phyloP scores from a whole-genome alignment of 2,888 invertebrate genomes.

The Drosophila yooni region DNA sequence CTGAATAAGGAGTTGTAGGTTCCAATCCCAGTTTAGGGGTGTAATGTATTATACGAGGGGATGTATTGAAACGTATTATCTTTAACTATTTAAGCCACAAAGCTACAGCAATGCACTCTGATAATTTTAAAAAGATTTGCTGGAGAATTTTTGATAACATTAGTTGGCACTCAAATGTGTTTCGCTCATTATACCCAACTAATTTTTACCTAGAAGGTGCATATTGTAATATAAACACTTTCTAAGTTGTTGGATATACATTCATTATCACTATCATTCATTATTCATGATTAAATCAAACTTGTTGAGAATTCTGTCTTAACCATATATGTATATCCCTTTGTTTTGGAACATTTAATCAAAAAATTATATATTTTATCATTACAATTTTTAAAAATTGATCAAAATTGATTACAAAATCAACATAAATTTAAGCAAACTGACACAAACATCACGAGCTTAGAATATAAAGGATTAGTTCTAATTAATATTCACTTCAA shows the following conservation, averaged over 20 bases:
- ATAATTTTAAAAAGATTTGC: background rate
- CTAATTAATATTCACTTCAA: constrained; percentile 12
- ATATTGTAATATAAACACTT: background rate
- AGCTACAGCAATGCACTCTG: background rate
- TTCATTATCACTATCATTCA: background rate
- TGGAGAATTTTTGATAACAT: background rate
- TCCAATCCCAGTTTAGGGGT: background rate
- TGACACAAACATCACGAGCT: background rate
- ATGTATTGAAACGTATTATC: background rate
- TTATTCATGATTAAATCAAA: background rate
- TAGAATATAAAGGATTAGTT: constrained; percentile 8
- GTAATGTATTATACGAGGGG: background rate
- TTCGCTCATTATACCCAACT: background rate
- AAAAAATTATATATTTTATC: background rate
- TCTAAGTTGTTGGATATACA: background rate
- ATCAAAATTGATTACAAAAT: background rate
- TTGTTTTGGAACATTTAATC: background rate
- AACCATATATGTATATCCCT: background rate
- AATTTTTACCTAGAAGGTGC: background rate
- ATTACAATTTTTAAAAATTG: background rate
- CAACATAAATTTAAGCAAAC: background rate
- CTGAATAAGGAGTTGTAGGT: background rate
- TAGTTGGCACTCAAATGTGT: background rate
- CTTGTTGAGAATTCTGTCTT: background rate
- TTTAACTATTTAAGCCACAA: background rate